Conservation (phyloP, 1,140 invertebrate genomes). For the Lerema accius region DNA sequence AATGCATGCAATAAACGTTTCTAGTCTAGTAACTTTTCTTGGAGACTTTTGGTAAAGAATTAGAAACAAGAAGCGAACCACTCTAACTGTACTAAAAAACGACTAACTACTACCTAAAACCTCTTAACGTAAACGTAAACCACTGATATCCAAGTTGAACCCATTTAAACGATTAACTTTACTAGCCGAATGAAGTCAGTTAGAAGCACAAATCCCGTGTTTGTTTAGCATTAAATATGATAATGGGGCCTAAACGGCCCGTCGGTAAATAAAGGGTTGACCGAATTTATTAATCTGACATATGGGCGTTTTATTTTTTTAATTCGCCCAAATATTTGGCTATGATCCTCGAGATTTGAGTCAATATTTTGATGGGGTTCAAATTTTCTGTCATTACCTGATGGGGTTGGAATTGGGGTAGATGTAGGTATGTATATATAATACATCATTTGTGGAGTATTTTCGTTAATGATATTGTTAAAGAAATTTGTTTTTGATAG, state of each 20-base stretch:
- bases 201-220: slow-evolving; percentile 64
- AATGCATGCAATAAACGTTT: too few species aligned
- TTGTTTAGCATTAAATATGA: slow-evolving; percentile 80
- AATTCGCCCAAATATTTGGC: slow-evolving; percentile 49
- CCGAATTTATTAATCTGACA: slow-evolving; percentile 64
- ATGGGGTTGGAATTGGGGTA: not conserved
- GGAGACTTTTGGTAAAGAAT: too few species aligned
- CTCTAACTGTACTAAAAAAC: too few species aligned
- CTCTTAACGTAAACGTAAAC: slow-evolving; percentile 46
- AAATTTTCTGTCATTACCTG: slow-evolving; percentile 14
- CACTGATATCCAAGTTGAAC: slow-evolving; percentile 28
- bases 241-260: slow-evolving; percentile 69
- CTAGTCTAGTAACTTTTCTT: too few species aligned
- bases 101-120: too few species aligned
- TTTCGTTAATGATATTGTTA: too few species aligned
- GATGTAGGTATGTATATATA: not conserved
- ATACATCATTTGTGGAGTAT: not conserved
- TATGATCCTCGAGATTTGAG: slow-evolving; percentile 35
- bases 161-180: slow-evolving; percentile 41
- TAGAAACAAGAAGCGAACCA: too few species aligned
- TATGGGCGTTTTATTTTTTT: slow-evolving; percentile 60
- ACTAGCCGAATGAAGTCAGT: slow-evolving; percentile 65
- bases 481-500: too few species aligned
- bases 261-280: slow-evolving; percentile 75
- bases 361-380: slow-evolving; percentile 15